Base-by-base conservation (phyloP, 2,113 vertebrate species). In the Pterophyllum scalare region DNA sequence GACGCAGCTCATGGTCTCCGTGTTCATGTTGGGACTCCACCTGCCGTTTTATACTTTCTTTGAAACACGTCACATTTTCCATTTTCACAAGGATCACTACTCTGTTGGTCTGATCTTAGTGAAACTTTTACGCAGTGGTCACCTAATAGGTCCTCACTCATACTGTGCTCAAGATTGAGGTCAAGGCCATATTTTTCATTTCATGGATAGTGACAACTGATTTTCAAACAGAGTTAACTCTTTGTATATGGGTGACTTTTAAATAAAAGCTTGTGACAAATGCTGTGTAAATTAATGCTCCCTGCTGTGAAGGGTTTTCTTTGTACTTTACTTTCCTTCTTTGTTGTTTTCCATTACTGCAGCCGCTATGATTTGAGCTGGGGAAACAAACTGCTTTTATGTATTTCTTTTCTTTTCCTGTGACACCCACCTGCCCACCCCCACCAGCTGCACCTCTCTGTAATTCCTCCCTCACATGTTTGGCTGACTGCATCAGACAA, bases 381-480 rank as follows among this genome's bases (percentile, higher is more conserved):
- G n/a, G 52, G 8, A 54, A 54, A 54, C 19, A 22, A 20, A n/a
- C 8, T 59, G 5, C n/a, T 31, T 46, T 1, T 43, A 17, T 6
- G 14, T 22, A 19, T 20, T 46, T 0, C 35, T 79, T 35, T 22
- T 43, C 35, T 52, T 40, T 75, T 59, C 76, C 82, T 2, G 75
- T 2, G 6, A 19, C 3, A 2, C 33, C 14, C 11, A 54, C 2
- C 28, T 17, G 6, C 33, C 11, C 38, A 2, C 6, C 24, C 19
- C 11, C 6, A 2, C 14, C 22, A 40, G 8, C 35, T 1, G 35
- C 35, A 4, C 6, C 9, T 7, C 52, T 12, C 83, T 75, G 26
- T 93, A 93, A 91, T 67, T 92, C 88, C 91, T 78, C 17, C 57
- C 82, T 89, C 92, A 94, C 93, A 90, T 93, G 92, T 92, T 92